These are phyloP conservation scores for Dipus sagitta DNA, from an alignment of 2,797 vertebrate genomes.

Conservation along the genomic window DNA sequence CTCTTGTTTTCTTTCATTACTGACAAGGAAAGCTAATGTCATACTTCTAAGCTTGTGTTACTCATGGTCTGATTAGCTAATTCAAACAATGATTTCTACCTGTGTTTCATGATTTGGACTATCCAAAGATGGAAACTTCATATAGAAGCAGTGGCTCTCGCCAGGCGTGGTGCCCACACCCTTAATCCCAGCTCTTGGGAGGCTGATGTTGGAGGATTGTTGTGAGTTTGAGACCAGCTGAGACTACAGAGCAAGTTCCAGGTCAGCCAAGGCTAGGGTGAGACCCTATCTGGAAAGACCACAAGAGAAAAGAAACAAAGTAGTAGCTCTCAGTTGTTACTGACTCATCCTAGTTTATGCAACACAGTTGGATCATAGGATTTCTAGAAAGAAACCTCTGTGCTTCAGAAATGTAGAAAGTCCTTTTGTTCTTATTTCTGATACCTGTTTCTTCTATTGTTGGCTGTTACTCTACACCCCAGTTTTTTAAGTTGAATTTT, in stretches of 20 bases:
- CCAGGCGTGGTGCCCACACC: too few species aligned
- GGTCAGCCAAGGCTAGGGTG: too few species aligned
- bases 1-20: slow-evolving; percentile 45
- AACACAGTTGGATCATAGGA: not conserved
- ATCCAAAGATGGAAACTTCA: slow-evolving; percentile 54
- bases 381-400: slow-evolving; percentile 62
- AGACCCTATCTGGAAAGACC: too few species aligned
- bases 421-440: slow-evolving; percentile 16
- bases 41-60: slow-evolving; percentile 3
- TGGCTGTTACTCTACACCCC: not conserved
- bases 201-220: too few species aligned
- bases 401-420: slow-evolving; percentile 53
- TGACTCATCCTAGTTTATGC: slow-evolving; percentile 45
- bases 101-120: slow-evolving; percentile 44
- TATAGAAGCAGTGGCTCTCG: not conserved
- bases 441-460: slow-evolving; percentile 36
- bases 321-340: not conserved
- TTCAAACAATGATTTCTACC: slow-evolving; percentile 26
- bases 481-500: slow-evolving; percentile 59
- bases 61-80: slow-evolving; percentile 37
- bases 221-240: too few species aligned
- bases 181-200: too few species aligned
- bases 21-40: slow-evolving; percentile 10
- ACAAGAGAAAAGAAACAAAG: too few species aligned
- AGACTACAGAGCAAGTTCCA: too few species aligned